Conservation (phyloP, 1,140 invertebrate species). For the Heliconius hermathena region DNA sequence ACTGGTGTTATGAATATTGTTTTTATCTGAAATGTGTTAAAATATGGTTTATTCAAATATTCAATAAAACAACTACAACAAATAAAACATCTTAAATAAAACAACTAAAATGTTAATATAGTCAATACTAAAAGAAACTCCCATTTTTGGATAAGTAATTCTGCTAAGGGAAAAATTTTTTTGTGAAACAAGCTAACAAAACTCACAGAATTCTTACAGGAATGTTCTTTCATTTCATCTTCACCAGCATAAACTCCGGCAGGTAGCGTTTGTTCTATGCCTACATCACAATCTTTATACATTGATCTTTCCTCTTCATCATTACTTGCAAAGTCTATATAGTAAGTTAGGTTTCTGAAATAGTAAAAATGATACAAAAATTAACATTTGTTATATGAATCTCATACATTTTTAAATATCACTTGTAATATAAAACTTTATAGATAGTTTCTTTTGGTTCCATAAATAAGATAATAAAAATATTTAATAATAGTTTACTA, state of each 20-base stretch:
- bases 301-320: conserved; percentile 44
- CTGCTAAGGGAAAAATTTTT: too few relatives aligned
- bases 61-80: too few relatives aligned
- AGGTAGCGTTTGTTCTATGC: conserved; percentile 55
- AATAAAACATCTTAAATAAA: neutral
- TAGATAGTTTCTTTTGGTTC: too few relatives aligned
- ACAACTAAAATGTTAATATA: too few relatives aligned
- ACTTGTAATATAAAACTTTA: too few relatives aligned
- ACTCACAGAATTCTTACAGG: conserved; percentile 37
- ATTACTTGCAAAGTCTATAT: conserved; percentile 48
- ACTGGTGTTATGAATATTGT: conserved; percentile 56
- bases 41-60: neutral
- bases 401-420: neutral
- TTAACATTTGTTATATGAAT: neutral
- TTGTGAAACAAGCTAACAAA: neutral
- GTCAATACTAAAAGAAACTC: too few relatives aligned
- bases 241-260: conserved; percentile 57
- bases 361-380: neutral
- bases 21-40: conserved; percentile 52
- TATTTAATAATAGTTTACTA: too few relatives aligned
- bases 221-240: conserved; percentile 58
- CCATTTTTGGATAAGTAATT: too few relatives aligned
- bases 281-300: conserved; percentile 55
- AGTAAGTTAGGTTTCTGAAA: conserved; percentile 66
- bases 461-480: too few relatives aligned